These are phyloP conservation scores for Sciaenops ocellatus DNA, from an alignment of 2,797 vertebrate genomes.

Conservation along the genomic window DNA sequence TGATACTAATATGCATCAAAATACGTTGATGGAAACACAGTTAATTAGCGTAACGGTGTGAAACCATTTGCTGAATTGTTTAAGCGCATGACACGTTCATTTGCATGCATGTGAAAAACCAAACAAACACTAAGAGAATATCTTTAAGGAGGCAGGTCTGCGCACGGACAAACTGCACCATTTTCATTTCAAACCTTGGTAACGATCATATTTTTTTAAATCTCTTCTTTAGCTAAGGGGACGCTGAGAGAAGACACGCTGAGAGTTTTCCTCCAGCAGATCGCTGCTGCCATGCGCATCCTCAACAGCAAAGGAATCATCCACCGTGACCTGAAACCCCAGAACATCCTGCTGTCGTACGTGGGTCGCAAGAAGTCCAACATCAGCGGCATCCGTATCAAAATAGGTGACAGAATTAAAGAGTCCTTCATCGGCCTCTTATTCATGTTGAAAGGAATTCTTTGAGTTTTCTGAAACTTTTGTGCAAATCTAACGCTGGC, in stretches of 20 bases:
- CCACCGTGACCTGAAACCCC: slow-evolving; percentile 96
- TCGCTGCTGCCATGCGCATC: slow-evolving; percentile 95
- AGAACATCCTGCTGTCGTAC: slow-evolving; percentile 96
- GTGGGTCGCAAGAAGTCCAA: slow-evolving; percentile 89
- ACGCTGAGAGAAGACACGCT: slow-evolving; percentile 96
- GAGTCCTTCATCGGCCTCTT: not conserved
- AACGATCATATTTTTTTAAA: not conserved
- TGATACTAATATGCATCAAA: too few species aligned
- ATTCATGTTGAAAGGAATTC: not conserved
- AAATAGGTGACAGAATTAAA: slow-evolving; percentile 88
- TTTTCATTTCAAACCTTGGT: not conserved
- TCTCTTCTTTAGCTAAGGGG: slow-evolving; percentile 88
- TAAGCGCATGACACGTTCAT: not conserved
- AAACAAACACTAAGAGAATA: not conserved
- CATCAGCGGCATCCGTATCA: slow-evolving; percentile 93
- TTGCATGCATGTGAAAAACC: not conserved
- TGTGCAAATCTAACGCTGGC: not conserved
- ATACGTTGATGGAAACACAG: too few species aligned
- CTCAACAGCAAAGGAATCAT: slow-evolving; percentile 97
- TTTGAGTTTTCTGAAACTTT: not conserved
- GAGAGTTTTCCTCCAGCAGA: slow-evolving; percentile 96
- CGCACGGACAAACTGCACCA: not conserved
- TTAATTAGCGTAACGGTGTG: too few species aligned
- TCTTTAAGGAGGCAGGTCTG: not conserved
- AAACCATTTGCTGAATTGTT: too few species aligned